A percentile compares a stretch with the other conserved stretches of the same genome.
These are phyloP conservation scores for Helicorthomorpha holstii DNA, from an alignment of 1,140 invertebrate species.

Conservation along the genomic window DNA sequence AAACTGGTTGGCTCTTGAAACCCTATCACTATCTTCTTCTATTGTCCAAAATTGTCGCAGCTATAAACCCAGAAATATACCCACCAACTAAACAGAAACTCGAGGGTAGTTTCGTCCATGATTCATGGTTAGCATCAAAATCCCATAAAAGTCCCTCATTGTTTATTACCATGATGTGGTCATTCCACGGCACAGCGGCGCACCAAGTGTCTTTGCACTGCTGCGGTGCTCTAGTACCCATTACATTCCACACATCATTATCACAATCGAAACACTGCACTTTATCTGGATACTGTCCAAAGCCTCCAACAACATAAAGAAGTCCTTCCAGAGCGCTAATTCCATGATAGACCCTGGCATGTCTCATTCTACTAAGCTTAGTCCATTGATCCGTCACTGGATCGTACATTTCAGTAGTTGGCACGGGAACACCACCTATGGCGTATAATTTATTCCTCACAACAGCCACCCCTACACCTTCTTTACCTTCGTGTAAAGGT, in stretches of 20 bases:
- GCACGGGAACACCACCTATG: not conserved
- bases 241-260: not conserved
- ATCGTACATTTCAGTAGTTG: conserved; percentile 1
- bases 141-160: not conserved
- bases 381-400: conserved; percentile 6
- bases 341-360: conserved; percentile 1
- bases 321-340: not conserved
- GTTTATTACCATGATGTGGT: not conserved
- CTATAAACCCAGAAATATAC: conserved; percentile 1
- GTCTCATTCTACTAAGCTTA: not conserved
- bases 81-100: not conserved
- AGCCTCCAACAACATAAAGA: conserved; percentile 2
- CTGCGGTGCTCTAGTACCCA: not conserved
- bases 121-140: not conserved
- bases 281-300: not conserved
- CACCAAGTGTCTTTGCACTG: conserved; percentile 1
- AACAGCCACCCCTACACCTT: not conserved
- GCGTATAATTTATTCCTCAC: not conserved
- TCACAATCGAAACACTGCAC: not conserved
- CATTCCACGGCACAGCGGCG: not conserved
- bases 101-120: not conserved
- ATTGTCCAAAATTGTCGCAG: not conserved
- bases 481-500: not conserved
- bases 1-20: too few species aligned
- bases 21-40: too few species aligned